Evolutionary conservation across 2,113 vertebrate species (phyloP).

Genomic region (Barbus barbus): DNA sequence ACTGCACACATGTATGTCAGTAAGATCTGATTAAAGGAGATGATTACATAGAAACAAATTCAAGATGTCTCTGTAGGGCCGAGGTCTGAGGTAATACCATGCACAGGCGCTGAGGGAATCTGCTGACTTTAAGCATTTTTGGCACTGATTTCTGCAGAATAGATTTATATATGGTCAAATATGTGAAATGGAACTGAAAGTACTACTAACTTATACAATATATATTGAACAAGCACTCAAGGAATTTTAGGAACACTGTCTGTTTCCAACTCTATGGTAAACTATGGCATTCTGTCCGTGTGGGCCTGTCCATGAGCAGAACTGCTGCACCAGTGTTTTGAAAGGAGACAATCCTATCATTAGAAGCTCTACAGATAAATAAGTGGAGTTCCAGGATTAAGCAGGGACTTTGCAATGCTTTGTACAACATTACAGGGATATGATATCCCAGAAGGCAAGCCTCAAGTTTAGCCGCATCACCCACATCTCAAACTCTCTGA

Average conservation of each 20-base stretch:
- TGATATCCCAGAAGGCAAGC: background rate
- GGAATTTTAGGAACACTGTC: background rate
- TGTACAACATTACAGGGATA: background rate
- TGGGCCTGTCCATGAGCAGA: too few species aligned
- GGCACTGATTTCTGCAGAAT: background rate
- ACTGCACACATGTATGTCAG: background rate
- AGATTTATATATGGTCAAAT: background rate
- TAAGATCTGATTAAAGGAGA: slow-evolving; percentile 24
- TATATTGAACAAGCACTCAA: background rate
- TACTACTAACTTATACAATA: background rate
- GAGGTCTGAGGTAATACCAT: background rate
- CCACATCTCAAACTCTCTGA: background rate
- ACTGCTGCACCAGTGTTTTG: too few species aligned
- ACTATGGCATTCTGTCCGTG: too few species aligned
- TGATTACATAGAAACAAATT: slow-evolving; percentile 35
- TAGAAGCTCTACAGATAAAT: too few species aligned
- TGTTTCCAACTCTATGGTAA: background rate
- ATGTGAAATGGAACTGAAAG: background rate
- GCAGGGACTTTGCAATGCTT: too few species aligned
- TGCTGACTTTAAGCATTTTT: background rate
- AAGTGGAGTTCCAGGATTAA: too few species aligned
- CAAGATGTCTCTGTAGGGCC: background rate
- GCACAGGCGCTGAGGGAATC: background rate
- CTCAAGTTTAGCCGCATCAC: background rate
- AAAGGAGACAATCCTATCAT: too few species aligned